phyloP scores from a whole-genome alignment of 2,888 invertebrate genomes.

The Thelaira solivaga region DNA sequence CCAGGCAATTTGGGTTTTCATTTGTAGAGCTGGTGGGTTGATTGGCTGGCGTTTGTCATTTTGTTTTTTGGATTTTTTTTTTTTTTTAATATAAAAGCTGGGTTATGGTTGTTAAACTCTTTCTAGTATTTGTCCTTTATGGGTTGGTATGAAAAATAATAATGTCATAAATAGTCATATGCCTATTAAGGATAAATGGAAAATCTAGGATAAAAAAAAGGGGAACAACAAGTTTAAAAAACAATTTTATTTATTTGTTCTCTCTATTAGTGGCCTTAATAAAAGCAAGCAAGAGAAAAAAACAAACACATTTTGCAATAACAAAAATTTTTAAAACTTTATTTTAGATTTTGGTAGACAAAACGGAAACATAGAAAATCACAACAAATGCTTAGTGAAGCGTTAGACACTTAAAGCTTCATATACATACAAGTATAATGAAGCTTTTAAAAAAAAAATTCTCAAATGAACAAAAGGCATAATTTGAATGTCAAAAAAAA shows the following conservation, averaged over 20 bases:
- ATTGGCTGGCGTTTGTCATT: too few species aligned
- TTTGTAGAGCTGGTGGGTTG: neutral
- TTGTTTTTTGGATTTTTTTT: neutral
- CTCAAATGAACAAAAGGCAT: neutral
- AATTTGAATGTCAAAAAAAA: constrained; percentile 34
- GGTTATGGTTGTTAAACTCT: constrained; percentile 47
- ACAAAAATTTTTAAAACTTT: constrained; percentile 8
- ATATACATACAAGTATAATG: too few species aligned
- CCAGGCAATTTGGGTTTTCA: constrained; percentile 23
- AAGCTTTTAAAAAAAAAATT: constrained; percentile 28
- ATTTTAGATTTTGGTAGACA: constrained; percentile 37
- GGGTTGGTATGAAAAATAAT: neutral
- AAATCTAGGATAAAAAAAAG: constrained; percentile 6
- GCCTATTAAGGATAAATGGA: constrained; percentile 30
- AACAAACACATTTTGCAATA: constrained; percentile 30
- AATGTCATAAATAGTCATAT: constrained; percentile 44
- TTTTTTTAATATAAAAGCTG: neutral
- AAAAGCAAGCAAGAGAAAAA: too few species aligned
- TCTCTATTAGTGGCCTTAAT: constrained; percentile 5
- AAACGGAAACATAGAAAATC: constrained; percentile 63
- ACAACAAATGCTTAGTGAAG: constrained; percentile 68
- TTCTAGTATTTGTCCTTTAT: constrained; percentile 26
- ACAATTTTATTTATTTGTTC: neutral
- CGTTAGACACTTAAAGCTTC: constrained; percentile 69
- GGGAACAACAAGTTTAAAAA: neutral